Evolutionary conservation across 2,113 vertebrate genomes (phyloP), one percentile per base, ranked within the genome.

Genomic region (Tiliqua scincoides): DNA sequence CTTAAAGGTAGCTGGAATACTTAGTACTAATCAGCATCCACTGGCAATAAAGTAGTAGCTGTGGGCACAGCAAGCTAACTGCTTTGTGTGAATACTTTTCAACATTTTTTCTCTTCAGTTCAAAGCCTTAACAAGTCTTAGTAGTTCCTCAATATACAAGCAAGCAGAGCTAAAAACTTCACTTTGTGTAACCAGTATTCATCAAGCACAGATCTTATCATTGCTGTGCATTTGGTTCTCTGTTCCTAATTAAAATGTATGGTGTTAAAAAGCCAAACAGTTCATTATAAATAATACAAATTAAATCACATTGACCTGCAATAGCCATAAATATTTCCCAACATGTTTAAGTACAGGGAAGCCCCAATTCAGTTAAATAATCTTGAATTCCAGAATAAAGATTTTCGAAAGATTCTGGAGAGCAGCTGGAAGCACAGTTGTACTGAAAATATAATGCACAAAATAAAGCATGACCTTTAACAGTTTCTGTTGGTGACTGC

Each of bases 1-100:
- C 0, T 6, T 3, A 0, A 0, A n/a, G 43, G 0, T 11, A 30
- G 27, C 12, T 61, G 40, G 27, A 8, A 35, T 11, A 63, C 32
- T 79, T 74, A 65, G 30, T 76, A 67, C 61, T 67, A 68, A 6
- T 21, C 0, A 0, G 73, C 75, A 85, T 25, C 65, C 37, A 59
- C 40, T 75, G 54, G 17, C 63, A 30, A 30, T 30, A 67, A 67
- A 67, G 30, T n/a, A 48, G 43, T 48, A 48, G 43, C 12, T 67
- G 63, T 2, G 27, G 43, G n/a, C 30, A 54, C 48, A 35, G 43
- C 52, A 83, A 18, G 23, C 7, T 78, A 18, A 83, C 35, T 7
- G 25, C 25, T 25, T 79, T 32, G 35, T 21, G 20, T 54, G 18
- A 23, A 9, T 14, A 40, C 35, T 43, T 61, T 83, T n/a, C 32